These are phyloP conservation scores for Pogonognathellus flavescens DNA, from an alignment of 1,140 invertebrate genomes.

Conservation along the genomic window DNA sequence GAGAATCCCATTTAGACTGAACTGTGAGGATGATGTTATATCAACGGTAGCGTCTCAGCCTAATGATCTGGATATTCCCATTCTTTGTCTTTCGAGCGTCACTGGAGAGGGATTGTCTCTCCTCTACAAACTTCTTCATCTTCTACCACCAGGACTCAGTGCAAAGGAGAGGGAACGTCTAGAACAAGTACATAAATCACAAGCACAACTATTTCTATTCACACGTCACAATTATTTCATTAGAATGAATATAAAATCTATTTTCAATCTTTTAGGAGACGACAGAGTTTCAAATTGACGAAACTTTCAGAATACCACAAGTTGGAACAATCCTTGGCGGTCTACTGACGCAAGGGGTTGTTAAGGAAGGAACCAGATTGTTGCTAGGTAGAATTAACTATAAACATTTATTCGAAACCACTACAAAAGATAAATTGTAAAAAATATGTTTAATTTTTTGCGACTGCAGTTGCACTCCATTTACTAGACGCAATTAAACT, in stretches of 20 bases:
- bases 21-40: conserved; percentile 80
- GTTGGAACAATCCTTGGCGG: conserved; percentile 85
- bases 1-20: conserved; percentile 75
- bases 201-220: too few relatives aligned
- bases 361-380: conserved; percentile 86
- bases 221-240: too few relatives aligned
- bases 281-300: conserved; percentile 92
- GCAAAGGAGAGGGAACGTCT: conserved; percentile 80
- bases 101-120: conserved; percentile 86
- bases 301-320: conserved; percentile 87
- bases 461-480: background rate
- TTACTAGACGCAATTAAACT: background rate
- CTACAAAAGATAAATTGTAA: too few relatives aligned
- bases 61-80: conserved; percentile 78
- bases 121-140: conserved; percentile 83
- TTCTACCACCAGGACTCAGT: conserved; percentile 79
- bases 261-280: conserved; percentile 73
- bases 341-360: conserved; percentile 83
- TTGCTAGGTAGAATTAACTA: conserved; percentile 74
- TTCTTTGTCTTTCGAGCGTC: conserved; percentile 96
- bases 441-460: too few relatives aligned
- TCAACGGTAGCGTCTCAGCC: conserved; percentile 77
- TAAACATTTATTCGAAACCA: background rate
- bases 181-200: conserved; percentile 76
- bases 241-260: background rate